A percentile compares a stretch with the other conserved stretches of the same genome.
Evolutionary conservation across 2,113 vertebrate species (phyloP).

Genomic region (Micronisus gabar): DNA sequence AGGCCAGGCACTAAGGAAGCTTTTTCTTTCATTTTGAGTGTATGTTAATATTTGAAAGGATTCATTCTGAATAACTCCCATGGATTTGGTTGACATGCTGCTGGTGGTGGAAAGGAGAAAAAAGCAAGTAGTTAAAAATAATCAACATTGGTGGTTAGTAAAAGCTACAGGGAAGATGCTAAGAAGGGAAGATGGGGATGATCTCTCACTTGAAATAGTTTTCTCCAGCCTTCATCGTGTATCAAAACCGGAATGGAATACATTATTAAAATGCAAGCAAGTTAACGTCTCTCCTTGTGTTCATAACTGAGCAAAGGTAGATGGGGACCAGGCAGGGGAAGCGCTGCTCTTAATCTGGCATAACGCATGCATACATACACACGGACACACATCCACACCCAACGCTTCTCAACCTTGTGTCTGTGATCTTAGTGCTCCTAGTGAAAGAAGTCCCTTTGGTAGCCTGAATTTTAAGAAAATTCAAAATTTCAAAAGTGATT

Average conservation of each 20-base stretch:
- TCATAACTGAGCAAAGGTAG: neutral
- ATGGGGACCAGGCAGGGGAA: neutral
- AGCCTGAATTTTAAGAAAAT: neutral
- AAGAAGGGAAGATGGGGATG: neutral
- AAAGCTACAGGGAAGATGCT: neutral
- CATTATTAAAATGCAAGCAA: neutral
- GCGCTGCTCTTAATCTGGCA: accelerated
- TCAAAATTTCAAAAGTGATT: neutral
- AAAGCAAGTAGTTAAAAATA: neutral
- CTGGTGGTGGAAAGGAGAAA: neutral
- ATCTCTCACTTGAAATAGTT: neutral
- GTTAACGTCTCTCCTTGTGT: neutral
- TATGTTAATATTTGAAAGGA: neutral
- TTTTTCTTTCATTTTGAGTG: neutral
- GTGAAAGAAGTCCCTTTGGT: neutral
- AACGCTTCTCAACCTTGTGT: neutral
- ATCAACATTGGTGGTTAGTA: neutral
- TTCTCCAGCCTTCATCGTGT: neutral
- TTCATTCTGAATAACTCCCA: neutral
- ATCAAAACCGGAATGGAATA: neutral
- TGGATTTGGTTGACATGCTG: neutral
- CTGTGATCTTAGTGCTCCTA: neutral
- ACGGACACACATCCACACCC: accelerated
- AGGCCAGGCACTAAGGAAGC: neutral
- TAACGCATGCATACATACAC: accelerated